Evolutionary conservation across 2,888 invertebrate species (phyloP), one percentile per base, ranked within the genome.

Genomic region (Drosophila vallismaia): DNA sequence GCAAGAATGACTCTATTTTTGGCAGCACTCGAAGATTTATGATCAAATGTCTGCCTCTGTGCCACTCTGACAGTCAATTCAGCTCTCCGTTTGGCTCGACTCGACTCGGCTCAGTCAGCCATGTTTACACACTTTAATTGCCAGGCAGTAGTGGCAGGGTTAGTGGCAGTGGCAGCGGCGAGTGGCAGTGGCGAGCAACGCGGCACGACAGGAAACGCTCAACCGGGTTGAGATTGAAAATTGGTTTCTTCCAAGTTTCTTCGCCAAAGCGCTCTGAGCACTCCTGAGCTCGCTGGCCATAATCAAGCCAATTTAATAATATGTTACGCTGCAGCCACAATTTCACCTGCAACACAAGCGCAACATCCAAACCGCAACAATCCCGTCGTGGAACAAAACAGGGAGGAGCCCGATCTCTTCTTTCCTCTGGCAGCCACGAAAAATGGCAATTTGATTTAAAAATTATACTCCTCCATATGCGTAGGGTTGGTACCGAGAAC

Each of bases 261-360:
- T n/a, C n/a, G n/a, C n/a, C n/a, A n/a, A 26, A 26, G 60, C 60
- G 60, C 60, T 57, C 56, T 38, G 45, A 51, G 42, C 56, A 36
- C 49, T 63, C 2, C 26, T 26, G 26, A 56, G 54, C 29, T 51
- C 58, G 71, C 71, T 78, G 87, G 71, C 82, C 87, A 81, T 81
- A 82, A 82, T 82, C 82, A 82, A 82, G 85, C 63, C 85, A 81
- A 87, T 85, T 87, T 82, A 82, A 82, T 82, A 82, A 82, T 76
- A 82, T 71, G 82, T 87, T 82, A 78, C 85, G 82, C 79, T 82
- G 87, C 79, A 68, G 19, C 19, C 85, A 87, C 82, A 85, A 87
- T 81, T 82, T 82, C 82, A 87, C 87, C 82, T 82, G 82, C 82
- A 19, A 19, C 82, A 19, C 1, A 72, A 79, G 71, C 60, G 50